Evolutionary conservation across 2,113 vertebrate genomes (phyloP), one percentile per base, ranked within the genome.

Genomic region (Caretta caretta): DNA sequence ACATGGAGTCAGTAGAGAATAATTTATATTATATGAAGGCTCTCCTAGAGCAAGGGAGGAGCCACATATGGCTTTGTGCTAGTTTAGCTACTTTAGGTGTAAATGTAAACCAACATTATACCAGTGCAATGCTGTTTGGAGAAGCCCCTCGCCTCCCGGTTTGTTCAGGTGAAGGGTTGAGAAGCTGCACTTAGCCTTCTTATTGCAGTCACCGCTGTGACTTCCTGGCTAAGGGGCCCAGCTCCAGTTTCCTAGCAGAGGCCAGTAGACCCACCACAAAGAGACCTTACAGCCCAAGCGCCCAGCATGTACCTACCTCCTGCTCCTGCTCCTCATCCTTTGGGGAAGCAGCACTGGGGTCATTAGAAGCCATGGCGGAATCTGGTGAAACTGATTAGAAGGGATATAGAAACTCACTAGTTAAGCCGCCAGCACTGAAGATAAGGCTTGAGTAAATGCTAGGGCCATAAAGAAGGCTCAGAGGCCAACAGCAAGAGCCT

Each of bases 261-360:
- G 62, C 16, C 35, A 17, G 35, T 19, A 69, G 8, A 42, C 31
- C 16, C 5, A n/a, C 57, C 13, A n/a, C 31, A 13, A 29, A 25
- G 24, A 22, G 72, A 80, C 4, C 5, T 6, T 3, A 10, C 0
- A 80, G 38, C 19, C 27, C 72, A 31, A 7, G 1, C 11, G 5
- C 56, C 17, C 1, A 1, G 27, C 22, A 42, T 48, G 42, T 62
- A 80, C 96, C 53, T 6, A 95, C 96, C 95, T 96, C 92, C 10
- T 75, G 92, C 78, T 97, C 96, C 80, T 96, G 92, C 78, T 97
- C 96, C 80, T 96, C 94, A 0, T 51, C 89, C 85, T 96, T 87
- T 53, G 93, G 80, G 80, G 93, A 83, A 3, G 7, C 89, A 10
- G n/a, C 27, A 1, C 31, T 16, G 49, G 91, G 53, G 62, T 97